A percentile compares a stretch with the other conserved stretches of the same genome.
These are phyloP conservation scores for Otocyon megalotis DNA, from an alignment of 2,113 vertebrate species.

Conservation along the genomic window DNA sequence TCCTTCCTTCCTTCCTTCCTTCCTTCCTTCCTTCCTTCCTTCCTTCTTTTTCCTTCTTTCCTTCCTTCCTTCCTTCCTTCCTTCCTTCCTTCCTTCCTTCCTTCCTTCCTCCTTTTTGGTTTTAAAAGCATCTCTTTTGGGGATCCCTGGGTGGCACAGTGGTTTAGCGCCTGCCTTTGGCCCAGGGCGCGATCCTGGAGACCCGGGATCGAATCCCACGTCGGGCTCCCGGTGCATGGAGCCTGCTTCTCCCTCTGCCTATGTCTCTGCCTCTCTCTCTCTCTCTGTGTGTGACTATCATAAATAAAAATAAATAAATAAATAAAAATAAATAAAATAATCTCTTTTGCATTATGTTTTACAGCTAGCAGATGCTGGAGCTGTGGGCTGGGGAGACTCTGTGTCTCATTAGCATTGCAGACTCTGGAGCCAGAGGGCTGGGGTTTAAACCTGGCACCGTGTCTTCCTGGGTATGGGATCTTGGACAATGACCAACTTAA, in stretches of 20 bases:
- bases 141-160: too few species aligned
- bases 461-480: not conserved
- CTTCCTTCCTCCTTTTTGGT: too few species aligned
- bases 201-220: too few species aligned
- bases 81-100: not conserved
- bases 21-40: not conserved
- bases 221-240: too few species aligned
- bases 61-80: not conserved
- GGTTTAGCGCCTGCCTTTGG: too few species aligned
- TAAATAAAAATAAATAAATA: too few species aligned
- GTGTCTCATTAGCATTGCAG: not conserved
- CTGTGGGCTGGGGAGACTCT: too few species aligned
- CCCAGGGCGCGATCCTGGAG: too few species aligned
- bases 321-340: too few species aligned
- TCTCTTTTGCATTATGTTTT: not conserved
- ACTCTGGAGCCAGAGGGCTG: not conserved
- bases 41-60: not conserved
- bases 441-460: not conserved
- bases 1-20: not conserved
- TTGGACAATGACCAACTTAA: not conserved
- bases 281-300: too few species aligned
- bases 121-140: not conserved
- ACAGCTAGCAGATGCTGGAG: not conserved
- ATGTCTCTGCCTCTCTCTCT: rapidly evolving
- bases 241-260: too few species aligned